phyloP scores from a whole-genome alignment of 92 coral and sea anemone genomes.

The Porites divaricata region DNA sequence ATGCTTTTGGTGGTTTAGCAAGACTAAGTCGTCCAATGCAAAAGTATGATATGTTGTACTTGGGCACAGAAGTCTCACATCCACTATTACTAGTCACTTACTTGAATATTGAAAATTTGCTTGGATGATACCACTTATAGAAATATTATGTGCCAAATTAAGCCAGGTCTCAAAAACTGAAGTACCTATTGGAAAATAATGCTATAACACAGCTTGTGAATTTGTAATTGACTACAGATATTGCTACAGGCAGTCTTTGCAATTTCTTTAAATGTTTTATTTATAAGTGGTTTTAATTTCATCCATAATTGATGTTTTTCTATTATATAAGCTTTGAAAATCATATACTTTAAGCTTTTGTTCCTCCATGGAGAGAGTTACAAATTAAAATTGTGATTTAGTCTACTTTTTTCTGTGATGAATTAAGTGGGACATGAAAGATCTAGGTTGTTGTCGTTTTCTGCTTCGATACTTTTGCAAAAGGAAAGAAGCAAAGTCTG shows the following conservation, averaged over 20 bases:
- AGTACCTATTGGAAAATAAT: background rate
- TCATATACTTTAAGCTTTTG: background rate
- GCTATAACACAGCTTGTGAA: background rate
- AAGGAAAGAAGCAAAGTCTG: conserved; percentile 19
- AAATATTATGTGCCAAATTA: background rate
- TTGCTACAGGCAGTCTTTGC: conserved; percentile 11
- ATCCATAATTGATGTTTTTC: conserved; percentile 20
- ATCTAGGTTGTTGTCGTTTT: conserved; percentile 37
- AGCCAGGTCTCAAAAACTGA: background rate
- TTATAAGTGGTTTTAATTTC: conserved; percentile 28
- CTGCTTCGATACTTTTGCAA: conserved; percentile 28
- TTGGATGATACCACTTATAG: background rate
- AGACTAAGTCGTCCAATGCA: background rate
- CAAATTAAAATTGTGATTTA: background rate
- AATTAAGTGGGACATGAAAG: conserved; percentile 22
- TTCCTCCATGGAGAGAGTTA: background rate
- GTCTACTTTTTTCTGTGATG: background rate
- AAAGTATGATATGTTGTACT: background rate
- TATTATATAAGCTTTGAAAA: background rate
- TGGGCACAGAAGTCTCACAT: background rate
- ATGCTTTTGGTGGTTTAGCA: background rate
- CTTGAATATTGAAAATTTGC: background rate
- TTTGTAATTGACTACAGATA: conserved; percentile 8
- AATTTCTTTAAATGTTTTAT: conserved; percentile 19
- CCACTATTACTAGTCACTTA: background rate